Evolutionary conservation across 2,113 vertebrate species (phyloP).

Genomic region (Rhombomys opimus): DNA sequence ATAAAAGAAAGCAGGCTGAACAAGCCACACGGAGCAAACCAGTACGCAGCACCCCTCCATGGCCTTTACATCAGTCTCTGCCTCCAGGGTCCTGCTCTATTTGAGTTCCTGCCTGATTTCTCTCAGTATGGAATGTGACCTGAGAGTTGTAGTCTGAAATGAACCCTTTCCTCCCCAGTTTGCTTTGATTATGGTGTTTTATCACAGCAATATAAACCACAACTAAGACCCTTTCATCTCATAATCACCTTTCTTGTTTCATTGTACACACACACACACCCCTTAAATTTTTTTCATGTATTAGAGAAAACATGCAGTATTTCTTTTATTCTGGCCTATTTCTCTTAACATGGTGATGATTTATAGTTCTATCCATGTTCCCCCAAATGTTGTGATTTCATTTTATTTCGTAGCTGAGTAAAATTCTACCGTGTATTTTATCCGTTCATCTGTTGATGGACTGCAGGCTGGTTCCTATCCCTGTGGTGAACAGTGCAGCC

Average conservation of each 20-base stretch:
- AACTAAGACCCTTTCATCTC: background rate
- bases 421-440: background rate
- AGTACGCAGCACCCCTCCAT: background rate
- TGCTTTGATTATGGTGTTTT: background rate
- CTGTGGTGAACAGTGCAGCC: background rate
- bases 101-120: background rate
- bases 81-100: background rate
- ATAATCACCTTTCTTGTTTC: background rate
- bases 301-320: background rate
- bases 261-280: background rate
- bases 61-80: background rate
- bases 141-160: background rate
- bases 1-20: background rate
- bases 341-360: background rate
- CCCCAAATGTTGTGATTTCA: background rate
- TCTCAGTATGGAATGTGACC: background rate
- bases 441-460: background rate
- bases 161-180: background rate
- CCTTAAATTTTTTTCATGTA: background rate
- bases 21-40: background rate
- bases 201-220: background rate
- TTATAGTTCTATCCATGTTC: background rate
- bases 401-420: background rate
- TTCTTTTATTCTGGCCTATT: background rate
- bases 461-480: too few relatives aligned